Conservation (phyloP, 1,140 invertebrate genomes). For the Calliphora vicina region DNA sequence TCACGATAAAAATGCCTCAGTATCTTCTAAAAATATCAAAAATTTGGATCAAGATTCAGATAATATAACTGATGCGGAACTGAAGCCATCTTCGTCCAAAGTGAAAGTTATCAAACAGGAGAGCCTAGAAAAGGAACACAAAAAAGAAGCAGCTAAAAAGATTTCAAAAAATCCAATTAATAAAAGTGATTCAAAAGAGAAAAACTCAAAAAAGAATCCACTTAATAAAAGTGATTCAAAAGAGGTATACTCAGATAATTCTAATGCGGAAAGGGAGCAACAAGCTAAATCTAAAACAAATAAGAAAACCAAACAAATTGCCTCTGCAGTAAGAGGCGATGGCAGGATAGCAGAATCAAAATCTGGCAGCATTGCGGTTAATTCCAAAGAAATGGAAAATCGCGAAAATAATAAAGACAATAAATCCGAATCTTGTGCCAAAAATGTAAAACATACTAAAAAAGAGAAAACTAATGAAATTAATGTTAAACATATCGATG, state of each 20-base stretch:
- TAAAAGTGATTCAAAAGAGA: not conserved
- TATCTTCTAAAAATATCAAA: constrained; percentile 38
- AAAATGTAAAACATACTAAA: not conserved
- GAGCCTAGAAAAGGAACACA: not conserved
- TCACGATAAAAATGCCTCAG: constrained; percentile 34
- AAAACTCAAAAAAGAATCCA: not conserved
- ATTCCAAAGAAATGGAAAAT: too few species aligned
- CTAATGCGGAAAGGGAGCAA: too few species aligned
- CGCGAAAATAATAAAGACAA: too few species aligned
- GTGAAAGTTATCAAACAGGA: constrained; percentile 7
- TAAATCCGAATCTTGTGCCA: too few species aligned
- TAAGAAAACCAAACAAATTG: too few species aligned
- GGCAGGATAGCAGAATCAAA: too few species aligned
- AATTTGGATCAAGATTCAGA: constrained; percentile 12
- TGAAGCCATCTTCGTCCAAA: not conserved
- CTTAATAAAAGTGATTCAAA: not conserved
- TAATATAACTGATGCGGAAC: not conserved
- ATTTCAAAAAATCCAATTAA: not conserved
- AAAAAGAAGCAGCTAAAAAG: not conserved
- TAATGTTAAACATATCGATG: too few species aligned
- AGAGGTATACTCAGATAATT: not conserved
- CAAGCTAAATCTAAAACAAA: too few species aligned
- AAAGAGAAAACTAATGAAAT: not conserved
- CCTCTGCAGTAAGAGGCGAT: too few species aligned
- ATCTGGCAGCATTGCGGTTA: too few species aligned